phyloP scores from a whole-genome alignment of 2,797 vertebrate species.

The Erithacus rubecula region DNA sequence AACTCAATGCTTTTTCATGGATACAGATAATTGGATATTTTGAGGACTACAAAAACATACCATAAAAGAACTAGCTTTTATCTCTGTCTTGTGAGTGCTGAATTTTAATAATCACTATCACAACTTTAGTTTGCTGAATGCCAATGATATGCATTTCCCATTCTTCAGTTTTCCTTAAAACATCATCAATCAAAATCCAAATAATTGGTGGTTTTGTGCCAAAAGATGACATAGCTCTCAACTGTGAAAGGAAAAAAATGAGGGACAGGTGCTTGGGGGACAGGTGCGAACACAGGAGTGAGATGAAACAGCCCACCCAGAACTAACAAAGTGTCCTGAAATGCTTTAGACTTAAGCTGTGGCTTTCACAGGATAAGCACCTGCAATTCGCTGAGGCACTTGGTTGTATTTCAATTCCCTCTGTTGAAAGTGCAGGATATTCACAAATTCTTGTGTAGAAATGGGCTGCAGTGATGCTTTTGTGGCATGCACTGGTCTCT shows the following conservation, averaged over 20 bases:
- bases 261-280: neutral
- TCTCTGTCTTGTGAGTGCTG: neutral
- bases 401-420: neutral
- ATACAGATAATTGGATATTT: neutral
- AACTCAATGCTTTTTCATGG: slow-evolving; percentile 30
- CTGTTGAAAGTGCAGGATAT: neutral
- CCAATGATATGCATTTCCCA: neutral
- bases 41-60: neutral
- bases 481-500: neutral
- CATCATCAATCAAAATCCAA: neutral
- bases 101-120: neutral
- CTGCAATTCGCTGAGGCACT: neutral
- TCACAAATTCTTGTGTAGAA: neutral
- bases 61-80: neutral
- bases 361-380: neutral
- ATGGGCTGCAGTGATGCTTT: accelerated
- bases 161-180: neutral
- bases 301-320: neutral
- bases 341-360: neutral
- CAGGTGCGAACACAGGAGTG: neutral
- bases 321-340: neutral
- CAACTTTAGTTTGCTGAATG: neutral
- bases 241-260: neutral
- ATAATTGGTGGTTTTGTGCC: neutral
- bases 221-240: neutral